Evolutionary conservation across 2,113 vertebrate species (phyloP), one percentile per base, ranked within the genome.

Genomic region (Monopterus albus): DNA sequence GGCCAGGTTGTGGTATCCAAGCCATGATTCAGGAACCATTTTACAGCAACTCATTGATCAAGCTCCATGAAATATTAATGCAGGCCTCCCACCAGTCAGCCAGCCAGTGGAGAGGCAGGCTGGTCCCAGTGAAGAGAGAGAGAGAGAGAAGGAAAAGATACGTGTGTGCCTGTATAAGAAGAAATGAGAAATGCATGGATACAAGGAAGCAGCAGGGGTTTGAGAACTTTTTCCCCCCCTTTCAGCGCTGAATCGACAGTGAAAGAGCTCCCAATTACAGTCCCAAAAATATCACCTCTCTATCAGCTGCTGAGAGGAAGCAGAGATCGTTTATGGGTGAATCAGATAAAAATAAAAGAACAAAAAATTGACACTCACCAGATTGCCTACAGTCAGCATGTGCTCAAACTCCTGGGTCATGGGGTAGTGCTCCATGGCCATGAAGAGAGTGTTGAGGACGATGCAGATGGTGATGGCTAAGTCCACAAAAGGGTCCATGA

Each of bases 361-460:
- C 9, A 59, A 25, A 65, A 49, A 26, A 26, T n/a, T 14, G 11
- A 17, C 71, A 89, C 91, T 91, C 75, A 91, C 89, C 88, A 91
- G 74, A 81, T 91, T 99, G 43, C 98, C 98, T 0, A 98, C 96
- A 9, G 89, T 66, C 75, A 99, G 94, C 88, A 98, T 96, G 0
- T 94, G 51, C 25, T 96, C 94, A 38, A 99, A 99, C 13, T 95
- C 88, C 0, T 87, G 49, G 0, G 97, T 97, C 97, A 99, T 99
- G 9, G 98, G 98, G 72, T 99, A 97, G 79, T 99, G 97, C 78
- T 99, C 98, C 97, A 99, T 98, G 1, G 98, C 98, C 98, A 99
- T 99, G 86, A 99, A 99, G 46, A 98, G 75, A 0, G 98, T 99
- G 89, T 99, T 99, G 72, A 99, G 95, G 68, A 98, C 97, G 18